Percentiles rank a stretch among this genome's conserved stretches.
Conservation (phyloP, 2,888 invertebrate species). For the Kryphioiulus occultus region DNA sequence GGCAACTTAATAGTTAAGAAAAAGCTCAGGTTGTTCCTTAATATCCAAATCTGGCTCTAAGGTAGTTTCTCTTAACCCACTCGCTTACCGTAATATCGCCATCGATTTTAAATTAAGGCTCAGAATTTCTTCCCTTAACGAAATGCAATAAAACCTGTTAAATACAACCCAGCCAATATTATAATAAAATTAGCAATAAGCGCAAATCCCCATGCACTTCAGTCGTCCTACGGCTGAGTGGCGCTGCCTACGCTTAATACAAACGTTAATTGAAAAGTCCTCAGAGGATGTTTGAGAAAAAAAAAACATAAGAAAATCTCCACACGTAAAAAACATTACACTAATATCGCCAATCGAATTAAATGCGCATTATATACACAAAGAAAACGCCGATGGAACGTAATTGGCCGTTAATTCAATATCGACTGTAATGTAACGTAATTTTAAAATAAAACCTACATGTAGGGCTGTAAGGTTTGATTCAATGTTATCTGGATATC, state of each 20-base stretch:
- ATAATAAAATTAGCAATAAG: conserved; percentile 15
- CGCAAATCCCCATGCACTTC: not conserved
- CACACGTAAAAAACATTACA: not conserved
- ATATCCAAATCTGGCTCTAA: not conserved
- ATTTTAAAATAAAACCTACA: no score
- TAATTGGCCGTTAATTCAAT: not conserved
- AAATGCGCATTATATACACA: not conserved
- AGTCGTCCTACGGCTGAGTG: not conserved
- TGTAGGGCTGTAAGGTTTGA: no score
- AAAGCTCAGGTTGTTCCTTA: not conserved
- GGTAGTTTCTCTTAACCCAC: not conserved
- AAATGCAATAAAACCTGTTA: not conserved
- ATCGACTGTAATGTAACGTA: not conserved
- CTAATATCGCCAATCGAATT: not conserved
- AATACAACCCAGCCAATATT: not conserved
- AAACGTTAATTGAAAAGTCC: not conserved
- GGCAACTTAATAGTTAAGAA: not conserved
- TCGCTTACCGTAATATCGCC: not conserved
- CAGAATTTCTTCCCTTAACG: not conserved
- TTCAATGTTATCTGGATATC: no score
- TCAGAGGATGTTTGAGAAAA: not conserved
- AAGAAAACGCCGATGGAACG: not conserved
- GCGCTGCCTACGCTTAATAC: not conserved
- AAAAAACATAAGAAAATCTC: not conserved
- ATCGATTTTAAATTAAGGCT: conserved; percentile 3